These are phyloP conservation scores for Neodontobutis hainanensis DNA, from an alignment of 2,113 vertebrate genomes.

Conservation along the genomic window DNA sequence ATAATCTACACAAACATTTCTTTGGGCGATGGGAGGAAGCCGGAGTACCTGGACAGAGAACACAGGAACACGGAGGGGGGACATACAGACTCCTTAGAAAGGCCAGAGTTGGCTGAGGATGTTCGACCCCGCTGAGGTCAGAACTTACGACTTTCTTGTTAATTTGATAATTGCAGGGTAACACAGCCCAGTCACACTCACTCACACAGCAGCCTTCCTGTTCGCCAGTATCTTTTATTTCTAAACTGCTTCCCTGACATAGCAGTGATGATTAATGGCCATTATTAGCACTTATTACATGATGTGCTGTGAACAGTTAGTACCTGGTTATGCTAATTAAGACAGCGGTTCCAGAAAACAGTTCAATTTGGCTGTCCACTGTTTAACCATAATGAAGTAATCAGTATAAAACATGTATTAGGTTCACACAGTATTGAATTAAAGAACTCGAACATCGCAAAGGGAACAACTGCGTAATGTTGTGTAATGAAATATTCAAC, in stretches of 20 bases:
- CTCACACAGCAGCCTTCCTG: no score
- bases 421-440: slow-evolving; percentile 20
- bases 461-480: slow-evolving; percentile 35
- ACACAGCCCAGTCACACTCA: no score
- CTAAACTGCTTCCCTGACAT: not conserved
- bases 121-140: no score
- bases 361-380: not conserved
- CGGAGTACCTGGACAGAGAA: no score
- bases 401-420: slow-evolving; percentile 2
- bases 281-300: not conserved
- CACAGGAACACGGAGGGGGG: no score
- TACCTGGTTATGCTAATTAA: slow-evolving; percentile 3
- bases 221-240: not conserved
- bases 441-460: slow-evolving; percentile 25
- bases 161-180: no score
- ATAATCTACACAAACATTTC: no score
- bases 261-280: not conserved
- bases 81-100: no score
- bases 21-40: no score
- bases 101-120: no score
- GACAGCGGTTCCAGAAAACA: not conserved
- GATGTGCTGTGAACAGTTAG: slow-evolving; percentile 1
- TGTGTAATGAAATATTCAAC: slow-evolving; percentile 63
- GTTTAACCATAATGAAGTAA: not conserved
- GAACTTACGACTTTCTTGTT: no score